These are phyloP conservation scores for Lomographa bimaculata DNA, from an alignment of 2,888 invertebrate species.

Conservation along the genomic window DNA sequence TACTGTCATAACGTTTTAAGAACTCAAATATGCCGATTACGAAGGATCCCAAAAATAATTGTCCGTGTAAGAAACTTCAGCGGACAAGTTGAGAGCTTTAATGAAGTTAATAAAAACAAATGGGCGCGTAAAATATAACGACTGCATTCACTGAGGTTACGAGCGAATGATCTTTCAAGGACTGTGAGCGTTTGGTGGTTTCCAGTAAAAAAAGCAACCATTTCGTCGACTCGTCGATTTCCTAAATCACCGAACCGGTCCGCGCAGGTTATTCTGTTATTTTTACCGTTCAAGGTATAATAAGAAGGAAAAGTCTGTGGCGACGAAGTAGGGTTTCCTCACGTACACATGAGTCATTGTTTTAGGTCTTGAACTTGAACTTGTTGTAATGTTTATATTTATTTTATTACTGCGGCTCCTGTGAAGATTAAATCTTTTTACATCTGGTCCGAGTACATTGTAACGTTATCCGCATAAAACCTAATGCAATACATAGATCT, in stretches of 20 bases:
- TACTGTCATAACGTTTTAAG: no score
- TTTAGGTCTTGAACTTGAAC: constrained; percentile 15
- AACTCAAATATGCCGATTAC: constrained; percentile 4
- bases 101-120: constrained; percentile 16
- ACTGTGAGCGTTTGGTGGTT: constrained; percentile 18
- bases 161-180: constrained; percentile 19
- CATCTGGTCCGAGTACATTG: no score
- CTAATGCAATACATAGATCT: no score
- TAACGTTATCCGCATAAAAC: no score
- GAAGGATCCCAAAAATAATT: constrained; percentile 11
- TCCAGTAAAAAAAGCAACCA: constrained; percentile 27
- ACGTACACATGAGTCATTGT: constrained; percentile 22
- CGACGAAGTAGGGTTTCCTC: constrained; percentile 19
- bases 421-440: neutral
- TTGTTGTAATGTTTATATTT: constrained; percentile 14
- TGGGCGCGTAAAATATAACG: constrained; percentile 14
- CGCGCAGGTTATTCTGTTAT: constrained; percentile 62
- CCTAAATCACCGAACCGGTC: constrained; percentile 65
- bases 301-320: constrained; percentile 16
- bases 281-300: constrained; percentile 64
- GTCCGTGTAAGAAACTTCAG: constrained; percentile 10
- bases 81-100: constrained; percentile 14
- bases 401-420: constrained; percentile 1
- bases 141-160: constrained; percentile 17
- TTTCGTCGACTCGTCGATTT: constrained; percentile 46